Conservation (phyloP, 2,113 vertebrate genomes). For the Aspiorhynchus laticeps region DNA sequence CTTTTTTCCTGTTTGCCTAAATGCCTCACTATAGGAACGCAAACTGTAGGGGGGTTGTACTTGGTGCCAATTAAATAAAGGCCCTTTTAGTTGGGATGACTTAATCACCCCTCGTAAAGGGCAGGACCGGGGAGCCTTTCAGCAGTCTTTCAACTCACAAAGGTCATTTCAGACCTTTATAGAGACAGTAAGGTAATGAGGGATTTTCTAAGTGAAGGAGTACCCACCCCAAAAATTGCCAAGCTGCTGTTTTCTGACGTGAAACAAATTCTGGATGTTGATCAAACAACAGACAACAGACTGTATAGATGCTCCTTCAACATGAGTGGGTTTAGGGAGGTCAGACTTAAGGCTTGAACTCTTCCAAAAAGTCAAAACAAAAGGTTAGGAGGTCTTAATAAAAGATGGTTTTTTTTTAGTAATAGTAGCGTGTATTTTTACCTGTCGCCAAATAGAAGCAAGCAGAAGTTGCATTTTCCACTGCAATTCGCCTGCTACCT, state of each 20-base stretch:
- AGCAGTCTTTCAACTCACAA: constrained; percentile 53
- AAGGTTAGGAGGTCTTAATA: not conserved
- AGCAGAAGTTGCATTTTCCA: too few relatives aligned
- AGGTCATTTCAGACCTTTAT: constrained; percentile 50
- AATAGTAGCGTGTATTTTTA: too few relatives aligned
- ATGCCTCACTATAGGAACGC: constrained; percentile 46
- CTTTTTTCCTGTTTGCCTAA: constrained; percentile 41
- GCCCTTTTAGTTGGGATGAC: constrained; percentile 45
- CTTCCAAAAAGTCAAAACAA: not conserved
- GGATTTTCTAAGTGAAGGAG: constrained; percentile 20
- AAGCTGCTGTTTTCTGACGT: constrained; percentile 14
- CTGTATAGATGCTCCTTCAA: not conserved
- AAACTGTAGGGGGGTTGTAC: constrained; percentile 44
- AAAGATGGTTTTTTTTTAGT: too few relatives aligned
- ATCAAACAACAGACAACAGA: not conserved
- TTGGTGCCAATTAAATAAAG: constrained; percentile 52
- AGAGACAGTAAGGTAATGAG: constrained; percentile 48
- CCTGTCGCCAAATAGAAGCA: too few relatives aligned
- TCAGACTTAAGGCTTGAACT: not conserved
- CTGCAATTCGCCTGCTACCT: too few relatives aligned
- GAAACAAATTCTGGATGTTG: not conserved
- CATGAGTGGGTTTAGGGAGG: not conserved
- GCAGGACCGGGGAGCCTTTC: constrained; percentile 42
- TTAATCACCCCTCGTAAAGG: constrained; percentile 58
- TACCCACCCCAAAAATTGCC: not conserved